A percentile compares a stretch with the other conserved stretches of the same genome.
Conservation (phyloP, 2,113 vertebrate genomes). For the Stegostoma tigrinum region DNA sequence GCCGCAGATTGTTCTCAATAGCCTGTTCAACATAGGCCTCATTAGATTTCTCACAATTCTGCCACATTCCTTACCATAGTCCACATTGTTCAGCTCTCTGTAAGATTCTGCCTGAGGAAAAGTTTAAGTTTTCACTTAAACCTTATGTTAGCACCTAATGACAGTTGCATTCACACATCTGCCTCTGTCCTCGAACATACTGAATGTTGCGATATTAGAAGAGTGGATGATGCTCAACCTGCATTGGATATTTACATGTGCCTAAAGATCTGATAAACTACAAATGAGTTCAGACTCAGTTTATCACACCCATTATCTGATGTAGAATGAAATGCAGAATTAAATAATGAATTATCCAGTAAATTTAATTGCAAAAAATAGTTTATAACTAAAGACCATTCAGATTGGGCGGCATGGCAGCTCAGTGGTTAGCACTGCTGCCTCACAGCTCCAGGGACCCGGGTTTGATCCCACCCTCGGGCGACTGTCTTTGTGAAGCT, state of each 20-base stretch:
- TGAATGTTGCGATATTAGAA: background rate
- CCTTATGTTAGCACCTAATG: background rate
- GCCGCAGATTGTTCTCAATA: too few species aligned
- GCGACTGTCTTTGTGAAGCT: too few species aligned
- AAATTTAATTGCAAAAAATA: slow-evolving; percentile 3
- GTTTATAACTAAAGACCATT: background rate
- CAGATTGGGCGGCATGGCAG: background rate
- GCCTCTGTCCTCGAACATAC: too few species aligned
- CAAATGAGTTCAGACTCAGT: background rate
- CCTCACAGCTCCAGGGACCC: too few species aligned
- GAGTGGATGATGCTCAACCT: background rate
- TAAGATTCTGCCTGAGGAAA: too few species aligned
- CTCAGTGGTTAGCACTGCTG: too few species aligned
- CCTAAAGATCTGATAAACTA: too few species aligned
- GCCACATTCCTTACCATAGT: too few species aligned
- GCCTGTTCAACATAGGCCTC: too few species aligned
- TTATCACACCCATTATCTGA: background rate
- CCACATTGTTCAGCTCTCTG: too few species aligned
- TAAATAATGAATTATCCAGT: background rate
- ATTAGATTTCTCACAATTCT: too few species aligned
- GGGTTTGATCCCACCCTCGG: too few species aligned
- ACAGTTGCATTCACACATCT: background rate
- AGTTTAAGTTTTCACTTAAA: background rate
- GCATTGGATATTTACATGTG: background rate
- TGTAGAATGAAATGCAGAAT: background rate